These are phyloP conservation scores for Terebella lapidaria DNA, from an alignment of 2,888 invertebrate genomes.

Conservation along the genomic window DNA sequence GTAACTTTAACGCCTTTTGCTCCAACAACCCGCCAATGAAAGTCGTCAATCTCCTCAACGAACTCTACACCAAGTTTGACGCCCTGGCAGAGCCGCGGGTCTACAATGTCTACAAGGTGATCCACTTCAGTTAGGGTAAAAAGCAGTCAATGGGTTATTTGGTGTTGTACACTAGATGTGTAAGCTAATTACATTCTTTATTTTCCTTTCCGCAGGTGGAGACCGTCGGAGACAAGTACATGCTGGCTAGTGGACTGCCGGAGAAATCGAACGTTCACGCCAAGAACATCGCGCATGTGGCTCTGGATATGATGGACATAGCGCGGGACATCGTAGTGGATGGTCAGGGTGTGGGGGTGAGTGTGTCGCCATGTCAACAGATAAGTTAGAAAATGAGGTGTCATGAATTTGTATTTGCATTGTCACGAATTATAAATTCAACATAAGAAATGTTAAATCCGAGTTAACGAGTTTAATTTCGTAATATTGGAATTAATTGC, in stretches of 20 bases:
- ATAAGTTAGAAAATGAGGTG: no score
- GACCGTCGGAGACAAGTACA: constrained; percentile 96
- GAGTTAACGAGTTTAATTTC: no score
- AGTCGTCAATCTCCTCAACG: constrained; percentile 24
- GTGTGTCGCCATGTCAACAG: neutral
- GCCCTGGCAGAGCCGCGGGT: constrained; percentile 19
- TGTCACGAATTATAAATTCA: no score
- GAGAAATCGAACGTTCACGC: constrained; percentile 87
- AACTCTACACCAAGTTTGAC: constrained; percentile 25
- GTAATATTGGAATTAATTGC: no score
- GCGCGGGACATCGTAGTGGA: constrained; percentile 25
- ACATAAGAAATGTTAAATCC: no score
- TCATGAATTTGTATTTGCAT: no score
- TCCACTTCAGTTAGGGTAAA: neutral
- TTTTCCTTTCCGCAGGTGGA: no score
- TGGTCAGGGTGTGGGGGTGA: constrained; percentile 14
- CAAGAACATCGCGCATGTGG: constrained; percentile 69
- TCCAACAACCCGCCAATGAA: constrained; percentile 19
- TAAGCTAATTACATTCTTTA: no score
- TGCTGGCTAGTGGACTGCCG: constrained; percentile 92
- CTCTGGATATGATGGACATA: constrained; percentile 28
- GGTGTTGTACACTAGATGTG: no score
- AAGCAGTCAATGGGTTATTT: no score
- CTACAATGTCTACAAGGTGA: constrained; percentile 26
- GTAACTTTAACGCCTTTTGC: constrained; percentile 24